Evolutionary conservation across 2,888 invertebrate species (phyloP), one percentile per base, ranked within the genome.

Genomic region (Pterostichus madidus): DNA sequence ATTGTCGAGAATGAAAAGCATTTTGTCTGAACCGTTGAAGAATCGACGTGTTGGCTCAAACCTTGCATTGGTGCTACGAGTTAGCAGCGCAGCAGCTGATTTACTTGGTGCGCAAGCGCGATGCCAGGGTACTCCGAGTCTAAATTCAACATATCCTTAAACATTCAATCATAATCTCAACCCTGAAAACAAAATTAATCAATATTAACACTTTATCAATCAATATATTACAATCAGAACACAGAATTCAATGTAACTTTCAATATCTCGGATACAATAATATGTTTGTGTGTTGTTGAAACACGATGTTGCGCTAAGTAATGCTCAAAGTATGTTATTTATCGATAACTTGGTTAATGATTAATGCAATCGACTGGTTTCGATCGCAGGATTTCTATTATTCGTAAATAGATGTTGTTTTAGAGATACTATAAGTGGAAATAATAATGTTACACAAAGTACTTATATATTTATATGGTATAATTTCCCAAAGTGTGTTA

Each of bases 401-500:
- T 52, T 80, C 71, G 71, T 80, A 80, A 61, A 80, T 80, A 46
- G 59, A 71, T 80, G 80, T 80, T 80, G 80, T 80, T 80, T 80
- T 80, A 80, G 80, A 44, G 13, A 49, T 44, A 80, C 56, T 64
- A 24, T 80, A 80, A 71, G 39, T 73, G 39, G 39, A 73, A 32
- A 24, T 68, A 73, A 80, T 39, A 53, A 80, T 80, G 80, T 80
- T 73, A 73, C 80, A 80, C 59, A 80, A 80, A 80, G 32, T 17
- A 80, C 24, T 53, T 53, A 80, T 80, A 68, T 71, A 80, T 71
- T 71, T 80, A 52, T 80, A 80, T 80, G 35, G 68, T 71, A 39
- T 80, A 52, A 64, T 73, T 71, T 68, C 71, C 49, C 32, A 80
- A 32, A 13, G 39, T 68, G 71, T 71, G 46, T 71, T 53, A 71